phyloP scores from a whole-genome alignment of 2,797 vertebrate species.

The Xyrichtys novacula region DNA sequence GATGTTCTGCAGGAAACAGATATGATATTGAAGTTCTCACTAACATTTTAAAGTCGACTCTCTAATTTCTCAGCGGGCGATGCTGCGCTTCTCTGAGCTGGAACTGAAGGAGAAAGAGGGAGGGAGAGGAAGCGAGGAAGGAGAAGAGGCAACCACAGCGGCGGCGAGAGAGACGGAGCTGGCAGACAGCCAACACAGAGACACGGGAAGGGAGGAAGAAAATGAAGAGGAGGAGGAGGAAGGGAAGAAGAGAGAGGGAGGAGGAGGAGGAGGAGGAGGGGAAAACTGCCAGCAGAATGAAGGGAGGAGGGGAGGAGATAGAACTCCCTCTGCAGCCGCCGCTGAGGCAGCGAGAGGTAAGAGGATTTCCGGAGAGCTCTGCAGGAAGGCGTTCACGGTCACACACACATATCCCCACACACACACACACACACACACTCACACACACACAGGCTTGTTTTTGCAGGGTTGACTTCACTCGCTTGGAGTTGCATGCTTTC shows the following conservation, averaged over 20 bases:
- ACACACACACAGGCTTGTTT: conserved; percentile 17
- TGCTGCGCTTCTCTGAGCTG: conserved; percentile 99
- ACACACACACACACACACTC: conserved; percentile 11
- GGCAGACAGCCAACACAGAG: conserved; percentile 86
- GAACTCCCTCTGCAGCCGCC: conserved; percentile 59
- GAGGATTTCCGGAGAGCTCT: conserved; percentile 58
- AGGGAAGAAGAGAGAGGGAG: conserved; percentile 49
- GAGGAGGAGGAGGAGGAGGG: conserved; percentile 22
- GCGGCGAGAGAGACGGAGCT: conserved; percentile 88
- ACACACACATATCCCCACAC: no score
- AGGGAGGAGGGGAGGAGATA: conserved; percentile 40
- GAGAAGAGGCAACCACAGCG: conserved; percentile 76
- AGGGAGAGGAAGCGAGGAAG: conserved; percentile 79
- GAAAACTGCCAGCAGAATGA: not conserved
- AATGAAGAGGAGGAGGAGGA: conserved; percentile 62
- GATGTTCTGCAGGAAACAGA: no score
- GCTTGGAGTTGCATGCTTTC: no score
- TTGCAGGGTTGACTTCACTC: no score
- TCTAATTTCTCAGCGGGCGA: conserved; percentile 99
- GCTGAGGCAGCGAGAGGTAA: conserved; percentile 75
- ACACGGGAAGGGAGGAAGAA: no score
- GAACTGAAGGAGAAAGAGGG: conserved; percentile 99
- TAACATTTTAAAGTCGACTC: no score
- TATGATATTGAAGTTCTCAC: no score
- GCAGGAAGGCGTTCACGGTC: conserved; percentile 31